These are phyloP conservation scores for Eulemur macaco DNA, from an alignment of 2,113 vertebrate species.

Conservation along the genomic window DNA sequence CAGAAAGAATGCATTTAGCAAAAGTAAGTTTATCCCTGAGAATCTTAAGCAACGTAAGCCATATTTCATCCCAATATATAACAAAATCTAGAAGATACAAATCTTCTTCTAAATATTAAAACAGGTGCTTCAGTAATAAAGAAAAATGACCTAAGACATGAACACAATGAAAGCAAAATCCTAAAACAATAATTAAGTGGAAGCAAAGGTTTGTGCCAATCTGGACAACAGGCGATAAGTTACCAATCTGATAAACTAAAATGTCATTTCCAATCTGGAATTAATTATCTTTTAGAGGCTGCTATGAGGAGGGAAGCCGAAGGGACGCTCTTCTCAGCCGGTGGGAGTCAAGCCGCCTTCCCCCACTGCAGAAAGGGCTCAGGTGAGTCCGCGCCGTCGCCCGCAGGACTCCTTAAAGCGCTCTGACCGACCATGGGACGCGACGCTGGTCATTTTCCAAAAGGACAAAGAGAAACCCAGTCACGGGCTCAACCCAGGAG, in stretches of 20 bases:
- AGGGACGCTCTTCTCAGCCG: constrained; percentile 30
- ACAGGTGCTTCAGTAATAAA: constrained; percentile 53
- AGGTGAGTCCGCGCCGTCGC: constrained; percentile 36
- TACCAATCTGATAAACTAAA: constrained; percentile 99
- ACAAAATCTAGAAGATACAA: constrained; percentile 74
- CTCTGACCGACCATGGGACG: not conserved
- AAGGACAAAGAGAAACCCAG: constrained; percentile 49
- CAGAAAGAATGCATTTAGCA: constrained; percentile 52
- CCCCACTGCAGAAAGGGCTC: constrained; percentile 41
- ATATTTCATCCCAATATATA: constrained; percentile 75
- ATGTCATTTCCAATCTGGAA: constrained; percentile 98
- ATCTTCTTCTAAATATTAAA: constrained; percentile 72
- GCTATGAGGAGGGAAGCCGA: constrained; percentile 66
- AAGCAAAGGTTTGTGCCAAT: constrained; percentile 87
- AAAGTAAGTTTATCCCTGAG: constrained; percentile 87
- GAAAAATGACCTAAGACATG: constrained; percentile 64
- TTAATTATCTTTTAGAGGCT: constrained; percentile 83
- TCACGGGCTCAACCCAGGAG: constrained; percentile 44
- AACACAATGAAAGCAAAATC: constrained; percentile 81
- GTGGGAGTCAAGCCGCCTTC: constrained; percentile 59
- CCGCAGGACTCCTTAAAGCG: not conserved
- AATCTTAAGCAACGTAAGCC: constrained; percentile 81
- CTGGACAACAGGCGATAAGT: constrained; percentile 91
- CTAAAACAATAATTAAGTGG: constrained; percentile 74
- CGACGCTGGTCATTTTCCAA: not conserved